Evolutionary conservation across 92 coral and sea anemone species (phyloP).

Genomic region (Porites evermanni): DNA sequence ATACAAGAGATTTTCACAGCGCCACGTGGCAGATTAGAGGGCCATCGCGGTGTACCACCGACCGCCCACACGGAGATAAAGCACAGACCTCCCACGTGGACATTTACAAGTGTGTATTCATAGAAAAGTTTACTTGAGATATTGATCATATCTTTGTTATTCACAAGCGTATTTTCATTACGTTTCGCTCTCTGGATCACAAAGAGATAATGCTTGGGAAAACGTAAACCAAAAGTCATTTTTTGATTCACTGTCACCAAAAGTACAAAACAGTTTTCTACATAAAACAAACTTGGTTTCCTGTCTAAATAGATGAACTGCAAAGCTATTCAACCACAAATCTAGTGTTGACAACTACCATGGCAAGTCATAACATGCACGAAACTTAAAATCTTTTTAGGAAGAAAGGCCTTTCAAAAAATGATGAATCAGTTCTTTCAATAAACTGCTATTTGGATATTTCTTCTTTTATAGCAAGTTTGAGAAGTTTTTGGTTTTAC

Average conservation of each 20-base stretch:
- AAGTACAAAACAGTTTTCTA: too few relatives aligned
- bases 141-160: too few relatives aligned
- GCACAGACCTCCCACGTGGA: not conserved
- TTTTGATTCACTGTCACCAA: too few relatives aligned
- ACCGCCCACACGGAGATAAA: not conserved
- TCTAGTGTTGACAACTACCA: too few relatives aligned
- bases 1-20: not conserved
- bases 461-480: not conserved
- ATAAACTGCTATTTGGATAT: not conserved
- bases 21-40: constrained; percentile 8
- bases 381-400: not conserved
- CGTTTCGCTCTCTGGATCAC: too few relatives aligned
- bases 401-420: not conserved
- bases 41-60: constrained; percentile 1
- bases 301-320: too few relatives aligned
- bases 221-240: too few relatives aligned
- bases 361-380: not conserved
- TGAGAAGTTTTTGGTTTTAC: not conserved
- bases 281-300: not conserved
- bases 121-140: not conserved
- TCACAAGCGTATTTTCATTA: too few relatives aligned
- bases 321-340: too few relatives aligned
- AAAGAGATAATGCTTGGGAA: too few relatives aligned
- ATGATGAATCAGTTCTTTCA: not conserved
- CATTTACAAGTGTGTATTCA: not conserved